Base-by-base conservation (phyloP, 23 tunicate genomes). In the Ascidia mentula region DNA sequence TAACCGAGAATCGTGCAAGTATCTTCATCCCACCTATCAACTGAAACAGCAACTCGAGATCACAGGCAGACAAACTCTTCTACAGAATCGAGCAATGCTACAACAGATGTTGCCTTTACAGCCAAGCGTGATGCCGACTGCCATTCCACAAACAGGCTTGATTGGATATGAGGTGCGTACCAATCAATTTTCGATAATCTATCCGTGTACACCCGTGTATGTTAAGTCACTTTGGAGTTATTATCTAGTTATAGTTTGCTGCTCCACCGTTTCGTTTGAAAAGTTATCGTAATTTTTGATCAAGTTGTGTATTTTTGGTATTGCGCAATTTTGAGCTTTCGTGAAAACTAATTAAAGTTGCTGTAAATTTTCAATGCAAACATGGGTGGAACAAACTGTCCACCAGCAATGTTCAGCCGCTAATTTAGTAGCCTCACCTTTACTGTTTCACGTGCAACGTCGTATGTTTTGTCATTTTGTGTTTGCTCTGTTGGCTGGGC, bases 41-140 rank as follows among this genome's bases (percentile, higher is more conserved):
- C 59, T 96, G 32, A 96, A 96, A 73, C 96, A 89, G 46, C 99
- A 96, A 69, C 94, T 96, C 7, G 99, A 96, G 73, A 84, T 96
- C 72, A 89, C 90, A 81, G 99, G 99, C 28, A 72, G 99, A 36
- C 96, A 96, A 35, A 93, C 92, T 75, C 88, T 93, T 31, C 89
- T 93, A 65, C 90, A 93, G 36, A 86, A 93, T 34, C 76, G 98
- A 53, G 93, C 94, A 59, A 93, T 93, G 98, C 80, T 93, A 39
- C 93, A 88, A 72, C 93, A 88, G 39, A 88, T 93, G 89, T 73
- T 93, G 77, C 98, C 98, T 15, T 78, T 83, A 13, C 76, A 37
- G 9, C 73, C 73, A 15, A 74, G 69, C 40, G 38, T 88, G 15
- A 69, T 88, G 77, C 92, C 82, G 77, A 79, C 92, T 3, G 80